Conservation (phyloP, 2,888 invertebrate species). For the Cerastis leucographa region DNA sequence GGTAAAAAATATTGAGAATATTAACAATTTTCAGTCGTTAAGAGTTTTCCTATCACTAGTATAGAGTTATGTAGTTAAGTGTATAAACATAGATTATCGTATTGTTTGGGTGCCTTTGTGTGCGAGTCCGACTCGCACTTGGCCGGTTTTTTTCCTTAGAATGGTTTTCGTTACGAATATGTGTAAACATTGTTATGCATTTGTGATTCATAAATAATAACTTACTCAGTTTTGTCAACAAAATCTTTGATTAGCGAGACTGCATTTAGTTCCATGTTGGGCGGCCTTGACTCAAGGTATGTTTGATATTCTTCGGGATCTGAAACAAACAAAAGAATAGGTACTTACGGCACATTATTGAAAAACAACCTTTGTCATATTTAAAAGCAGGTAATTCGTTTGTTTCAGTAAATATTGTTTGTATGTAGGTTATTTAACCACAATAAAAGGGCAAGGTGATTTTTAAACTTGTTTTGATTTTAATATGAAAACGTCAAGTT, state of each 20-base stretch:
- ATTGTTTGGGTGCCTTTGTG: too few species aligned
- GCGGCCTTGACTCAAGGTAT: constrained; percentile 92
- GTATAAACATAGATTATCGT: neutral
- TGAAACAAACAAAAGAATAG: constrained; percentile 64
- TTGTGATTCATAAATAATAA: constrained; percentile 33
- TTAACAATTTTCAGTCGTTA: neutral
- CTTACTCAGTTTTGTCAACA: constrained; percentile 90
- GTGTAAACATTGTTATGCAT: neutral
- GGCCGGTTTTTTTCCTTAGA: neutral
- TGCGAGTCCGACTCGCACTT: too few species aligned
- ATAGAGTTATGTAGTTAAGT: neutral
- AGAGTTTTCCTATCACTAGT: neutral
- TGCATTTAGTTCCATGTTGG: constrained; percentile 92
- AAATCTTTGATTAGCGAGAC: constrained; percentile 91
- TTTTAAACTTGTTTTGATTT: neutral
- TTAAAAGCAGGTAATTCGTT: constrained; percentile 16
- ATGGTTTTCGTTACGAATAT: neutral
- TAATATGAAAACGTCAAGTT: neutral
- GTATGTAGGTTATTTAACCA: constrained; percentile 1
- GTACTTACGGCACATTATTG: neutral
- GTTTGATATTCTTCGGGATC: constrained; percentile 91
- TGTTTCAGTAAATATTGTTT: constrained; percentile 16
- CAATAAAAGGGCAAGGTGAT: neutral
- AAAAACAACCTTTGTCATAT: constrained; percentile 20
- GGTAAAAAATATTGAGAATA: neutral